Evolutionary conservation across 2,888 invertebrate genomes (phyloP), one percentile per base, ranked within the genome.

Genomic region (Celastrina argiolus): DNA sequence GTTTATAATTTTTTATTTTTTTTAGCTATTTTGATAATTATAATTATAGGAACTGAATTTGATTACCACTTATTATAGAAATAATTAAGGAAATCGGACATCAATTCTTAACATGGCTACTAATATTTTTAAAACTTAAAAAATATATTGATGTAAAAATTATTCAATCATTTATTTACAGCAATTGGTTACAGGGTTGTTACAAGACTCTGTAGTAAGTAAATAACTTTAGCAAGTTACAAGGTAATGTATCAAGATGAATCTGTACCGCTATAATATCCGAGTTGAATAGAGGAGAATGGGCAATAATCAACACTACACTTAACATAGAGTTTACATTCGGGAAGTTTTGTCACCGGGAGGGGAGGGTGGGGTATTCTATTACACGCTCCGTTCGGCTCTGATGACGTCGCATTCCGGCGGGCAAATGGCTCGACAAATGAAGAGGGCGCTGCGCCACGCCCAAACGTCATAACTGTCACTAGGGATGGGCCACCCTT

Each of bases 321-420:
- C 51, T 51, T 51, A 51, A 51, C 51, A 36, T 36, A 8, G 8
- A 36, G 36, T 36, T 36, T 8, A 68, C 74, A 74, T 67, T 71
- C 69, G 80, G 75, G 76, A 82, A 79, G 78, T 82, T 66, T 69
- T 86, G 87, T 84, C 82, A 83, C 74, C 74, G 69, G 78, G 77
- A 85, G 89, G 91, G 90, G 90, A 88, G 78, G 77, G 87, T 87
- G 90, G 91, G 90, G 90, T 91, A 84, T 91, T 90, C 91, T 86
- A 91, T 91, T 91, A 84, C 88, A 91, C 91, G 91, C 84, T 88
- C 86, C 86, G 86, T 83, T 89, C 85, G 74, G 73, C 81, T 75
- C 85, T 91, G 90, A 91, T 91, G 91, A 90, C 90, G 87, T 85
- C 83, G 88, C 91, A 91, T 91, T 88, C 91, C 90, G 75, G 71